Evolutionary conservation across 2,888 invertebrate species (phyloP), one percentile per base, ranked within the genome.

Genomic region (Eupithecia vulgata): DNA sequence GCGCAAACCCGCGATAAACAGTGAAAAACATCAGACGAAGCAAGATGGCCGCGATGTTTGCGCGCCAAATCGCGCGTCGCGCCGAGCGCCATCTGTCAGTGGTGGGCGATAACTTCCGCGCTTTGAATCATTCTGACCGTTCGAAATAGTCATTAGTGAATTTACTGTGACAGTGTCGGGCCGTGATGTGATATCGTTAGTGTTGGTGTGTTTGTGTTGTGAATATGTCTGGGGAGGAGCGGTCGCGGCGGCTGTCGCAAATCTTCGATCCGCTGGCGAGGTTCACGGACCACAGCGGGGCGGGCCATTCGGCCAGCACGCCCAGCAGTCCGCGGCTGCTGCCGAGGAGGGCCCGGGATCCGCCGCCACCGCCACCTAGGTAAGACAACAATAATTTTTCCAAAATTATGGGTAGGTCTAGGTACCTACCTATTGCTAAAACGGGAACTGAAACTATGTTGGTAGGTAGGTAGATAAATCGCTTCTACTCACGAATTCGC

Each of bases 231-330:
- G 72, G 75, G 48, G 96, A 96, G 91, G 96, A 96, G 90, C 95
- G 96, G 87, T 95, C 96, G 89, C 95, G 97, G 85, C 96, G 97
- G 87, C 93, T 97, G 90, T 97, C 97, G 90, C 97, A 97, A 95
- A 96, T 97, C 83, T 97, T 97, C 89, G 97, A 97, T 92, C 97
- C 97, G 81, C 95, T 97, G 85, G 95, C 97, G 78, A 95, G 97
- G 89, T 94, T 97, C 78, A 96, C 96, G 90, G 96, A 97, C 88
- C 93, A 96, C 81, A 95, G 95, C 81, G 92, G 95, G 81, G 91
- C 95, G 82, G 92, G 93, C 10, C 93, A 91, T 68, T 94, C 94
- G 72, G 90, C 90, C 65, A 96, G 96, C 76, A 97, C 96, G 40
- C 96, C 97, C 67, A 97, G 96, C 84, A 97, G 97, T 85, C 97